Evolutionary conservation across 2,113 vertebrate species (phyloP).

Genomic region (Gulo gulo): DNA sequence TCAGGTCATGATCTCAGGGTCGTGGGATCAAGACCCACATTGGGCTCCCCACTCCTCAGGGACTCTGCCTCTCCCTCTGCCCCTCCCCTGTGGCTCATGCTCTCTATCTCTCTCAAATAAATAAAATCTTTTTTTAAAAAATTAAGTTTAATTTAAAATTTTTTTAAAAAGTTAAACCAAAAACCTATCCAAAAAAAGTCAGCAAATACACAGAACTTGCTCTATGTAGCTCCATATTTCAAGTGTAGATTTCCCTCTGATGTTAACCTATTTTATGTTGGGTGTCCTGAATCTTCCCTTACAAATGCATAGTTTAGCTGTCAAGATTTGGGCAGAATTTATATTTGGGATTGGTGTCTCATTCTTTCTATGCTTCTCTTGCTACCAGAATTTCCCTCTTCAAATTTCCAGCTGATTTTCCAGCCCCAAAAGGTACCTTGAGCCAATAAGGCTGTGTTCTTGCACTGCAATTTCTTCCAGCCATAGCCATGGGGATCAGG

Average conservation of each 20-base stretch:
- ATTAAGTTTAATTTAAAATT: too few species aligned
- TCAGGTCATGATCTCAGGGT: too few species aligned
- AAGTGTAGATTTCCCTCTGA: background rate
- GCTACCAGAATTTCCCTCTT: background rate
- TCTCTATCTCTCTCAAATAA: too few species aligned
- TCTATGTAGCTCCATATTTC: background rate
- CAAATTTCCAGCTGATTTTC: background rate
- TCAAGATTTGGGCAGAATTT: background rate
- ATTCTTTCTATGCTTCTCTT: background rate
- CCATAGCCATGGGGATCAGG: background rate
- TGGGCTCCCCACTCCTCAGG: background rate
- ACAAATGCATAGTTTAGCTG: background rate
- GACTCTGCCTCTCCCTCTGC: background rate
- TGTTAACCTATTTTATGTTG: background rate
- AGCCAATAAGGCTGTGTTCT: background rate
- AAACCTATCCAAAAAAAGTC: background rate
- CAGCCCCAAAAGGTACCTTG: background rate
- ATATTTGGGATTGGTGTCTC: background rate
- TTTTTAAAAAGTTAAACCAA: background rate
- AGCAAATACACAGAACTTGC: background rate
- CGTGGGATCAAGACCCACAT: too few species aligned
- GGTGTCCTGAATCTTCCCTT: background rate
- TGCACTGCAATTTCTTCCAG: background rate
- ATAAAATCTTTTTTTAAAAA: too few species aligned
- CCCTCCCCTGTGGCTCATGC: background rate